phyloP scores from a whole-genome alignment of 2,113 vertebrate species.

The Morphnarchus princeps region DNA sequence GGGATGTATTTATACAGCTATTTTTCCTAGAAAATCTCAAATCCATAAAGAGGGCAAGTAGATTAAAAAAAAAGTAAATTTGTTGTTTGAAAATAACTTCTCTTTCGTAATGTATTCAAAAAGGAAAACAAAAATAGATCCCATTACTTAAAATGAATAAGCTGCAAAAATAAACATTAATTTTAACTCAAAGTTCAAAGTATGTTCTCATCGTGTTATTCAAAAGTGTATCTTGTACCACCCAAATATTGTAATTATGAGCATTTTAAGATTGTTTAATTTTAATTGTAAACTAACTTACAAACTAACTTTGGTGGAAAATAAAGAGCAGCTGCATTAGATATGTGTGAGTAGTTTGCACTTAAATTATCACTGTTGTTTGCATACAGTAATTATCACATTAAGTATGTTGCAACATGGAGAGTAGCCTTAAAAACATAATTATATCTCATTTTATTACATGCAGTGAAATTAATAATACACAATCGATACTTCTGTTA shows the following conservation, averaged over 20 bases:
- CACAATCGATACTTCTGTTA: background rate
- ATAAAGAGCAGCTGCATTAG: background rate
- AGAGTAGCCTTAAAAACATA: background rate
- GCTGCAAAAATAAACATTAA: background rate
- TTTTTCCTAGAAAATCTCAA: background rate
- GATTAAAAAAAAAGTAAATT: background rate
- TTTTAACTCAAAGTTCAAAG: background rate
- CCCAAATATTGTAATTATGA: background rate
- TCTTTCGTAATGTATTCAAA: background rate
- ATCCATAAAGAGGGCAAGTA: background rate
- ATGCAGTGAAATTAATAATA: background rate
- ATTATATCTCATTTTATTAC: background rate
- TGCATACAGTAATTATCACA: background rate
- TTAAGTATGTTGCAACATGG: background rate
- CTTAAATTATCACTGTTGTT: background rate
- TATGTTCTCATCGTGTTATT: background rate
- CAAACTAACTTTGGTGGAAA: background rate
- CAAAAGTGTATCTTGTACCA: background rate
- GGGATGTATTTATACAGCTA: background rate
- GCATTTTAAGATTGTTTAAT: background rate
- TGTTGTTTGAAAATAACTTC: background rate
- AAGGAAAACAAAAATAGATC: background rate
- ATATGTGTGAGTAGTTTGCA: background rate
- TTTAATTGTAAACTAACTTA: background rate
- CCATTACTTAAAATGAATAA: background rate